Base-by-base conservation (phyloP, 2,888 invertebrate genomes). In the Lepidochrysops patricia region DNA sequence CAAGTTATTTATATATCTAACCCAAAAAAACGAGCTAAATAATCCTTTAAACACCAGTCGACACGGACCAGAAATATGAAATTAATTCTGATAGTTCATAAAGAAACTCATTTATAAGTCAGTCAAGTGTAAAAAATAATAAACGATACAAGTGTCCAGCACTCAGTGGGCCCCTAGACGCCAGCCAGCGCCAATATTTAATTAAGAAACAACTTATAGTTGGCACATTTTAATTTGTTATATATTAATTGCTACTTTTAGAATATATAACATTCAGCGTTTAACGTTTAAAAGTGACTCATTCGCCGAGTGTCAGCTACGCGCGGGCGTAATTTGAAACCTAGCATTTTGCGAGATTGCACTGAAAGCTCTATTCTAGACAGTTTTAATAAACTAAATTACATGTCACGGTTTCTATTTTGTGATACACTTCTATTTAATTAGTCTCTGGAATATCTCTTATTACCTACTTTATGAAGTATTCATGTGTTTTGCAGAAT, bases 171-270 rank as follows among this genome's bases (percentile, higher is more conserved):
- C 19, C 9, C 43, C 43, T n/a, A n/a, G n/a, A n/a, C n/a, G n/a
- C n/a, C 19, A 23, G 19, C 12, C 13, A 19, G 43, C 12, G 43
- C 43, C 43, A 43, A 23, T 43, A 43, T 23, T 43, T 43, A 43
- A 43, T 43, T 43, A 43, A 43, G 43, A 43, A 43, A 43, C 43
- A 43, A 43, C 43, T 43, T 29, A 2, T 2, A 29, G 29, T 29
- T 43, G 43, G 43, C 43, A 43, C 43, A 23, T 43, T 43, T 43
- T 23, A 43, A 43, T 43, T 43, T n/a, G n/a, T n/a, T 43, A 43
- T 43, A 29, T 29, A 43, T 43, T 43, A 43, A 43, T 43, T 43
- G 19, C 23, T 7, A 43, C 43, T 43, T 43, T 43, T 23, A 19
- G 23, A 43, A 12, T 43, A 12, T 43, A 43, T 23, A 9, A 43